A percentile compares a stretch with the other conserved stretches of the same genome.
phyloP scores from a whole-genome alignment of 1,140 invertebrate genomes.

The Ips typographus region DNA sequence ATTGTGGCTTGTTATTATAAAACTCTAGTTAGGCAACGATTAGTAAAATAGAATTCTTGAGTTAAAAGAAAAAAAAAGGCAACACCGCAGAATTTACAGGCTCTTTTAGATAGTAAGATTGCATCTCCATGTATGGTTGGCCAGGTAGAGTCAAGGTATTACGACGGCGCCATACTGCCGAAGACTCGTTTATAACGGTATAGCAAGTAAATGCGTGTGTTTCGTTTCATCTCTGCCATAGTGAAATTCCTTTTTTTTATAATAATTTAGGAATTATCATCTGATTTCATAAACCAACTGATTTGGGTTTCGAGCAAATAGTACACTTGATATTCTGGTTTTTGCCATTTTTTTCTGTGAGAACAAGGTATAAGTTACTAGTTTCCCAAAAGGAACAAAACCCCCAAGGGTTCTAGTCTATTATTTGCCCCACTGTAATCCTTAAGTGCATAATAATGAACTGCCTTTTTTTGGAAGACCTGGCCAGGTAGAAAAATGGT shows the following conservation, averaged over 20 bases:
- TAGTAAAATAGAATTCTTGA: too few relatives aligned
- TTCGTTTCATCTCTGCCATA: not conserved
- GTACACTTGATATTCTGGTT: too few relatives aligned
- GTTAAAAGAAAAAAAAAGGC: not conserved
- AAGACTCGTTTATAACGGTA: slow-evolving; percentile 31
- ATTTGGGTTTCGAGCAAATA: too few relatives aligned
- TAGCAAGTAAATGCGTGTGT: not conserved
- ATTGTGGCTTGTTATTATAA: too few relatives aligned
- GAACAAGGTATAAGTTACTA: slow-evolving; percentile 18
- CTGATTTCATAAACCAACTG: too few relatives aligned
- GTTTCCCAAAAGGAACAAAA: slow-evolving; percentile 24
- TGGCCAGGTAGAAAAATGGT: slow-evolving; percentile 12
- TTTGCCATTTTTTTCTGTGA: not conserved
- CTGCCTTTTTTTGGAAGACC: slow-evolving; percentile 1
- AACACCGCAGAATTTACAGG: slow-evolving; percentile 25
- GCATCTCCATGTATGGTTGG: slow-evolving; percentile 27
- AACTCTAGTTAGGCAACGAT: too few relatives aligned
- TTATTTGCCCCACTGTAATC: slow-evolving; percentile 22
- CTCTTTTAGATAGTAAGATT: slow-evolving; percentile 34
- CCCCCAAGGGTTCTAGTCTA: slow-evolving; percentile 11
- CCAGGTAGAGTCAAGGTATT: slow-evolving; percentile 27
- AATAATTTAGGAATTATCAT: not conserved
- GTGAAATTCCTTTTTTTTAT: not conserved
- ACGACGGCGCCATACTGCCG: slow-evolving; percentile 29
- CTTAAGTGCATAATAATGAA: slow-evolving; percentile 26